A percentile compares a stretch with the other conserved stretches of the same genome.
phyloP scores from a whole-genome alignment of 2,113 vertebrate genomes.

The Pachycephala philippinensis region DNA sequence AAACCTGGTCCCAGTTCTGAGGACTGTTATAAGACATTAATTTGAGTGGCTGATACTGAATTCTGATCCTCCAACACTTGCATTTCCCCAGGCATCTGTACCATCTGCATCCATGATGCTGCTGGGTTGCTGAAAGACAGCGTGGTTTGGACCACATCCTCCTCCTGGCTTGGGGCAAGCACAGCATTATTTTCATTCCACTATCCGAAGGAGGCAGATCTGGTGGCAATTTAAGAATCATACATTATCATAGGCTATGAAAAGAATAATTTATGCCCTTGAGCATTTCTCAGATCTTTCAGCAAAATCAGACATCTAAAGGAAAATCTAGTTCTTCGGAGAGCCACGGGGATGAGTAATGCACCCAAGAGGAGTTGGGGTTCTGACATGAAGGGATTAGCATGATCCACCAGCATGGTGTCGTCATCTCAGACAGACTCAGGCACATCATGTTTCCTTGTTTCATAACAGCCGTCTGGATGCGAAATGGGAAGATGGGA shows the following conservation, averaged over 20 bases:
- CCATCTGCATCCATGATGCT: not conserved
- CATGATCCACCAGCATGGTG: not conserved
- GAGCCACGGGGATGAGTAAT: slow-evolving; percentile 33
- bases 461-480: not conserved
- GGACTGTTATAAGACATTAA: not conserved
- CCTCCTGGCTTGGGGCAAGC: not conserved
- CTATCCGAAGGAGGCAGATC: slow-evolving; percentile 31
- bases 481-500: not conserved
- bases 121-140: not conserved
- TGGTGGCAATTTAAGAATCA: slow-evolving; percentile 45
- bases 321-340: slow-evolving; percentile 55
- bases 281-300: slow-evolving; percentile 57
- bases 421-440: not conserved
- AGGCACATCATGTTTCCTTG: not conserved
- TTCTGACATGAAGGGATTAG: not conserved
- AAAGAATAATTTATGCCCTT: slow-evolving; percentile 66
- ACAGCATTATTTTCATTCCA: not conserved
- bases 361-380: not conserved
- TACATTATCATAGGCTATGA: slow-evolving; percentile 58
- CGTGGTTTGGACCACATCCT: not conserved
- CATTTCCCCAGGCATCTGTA: not conserved
- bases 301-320: slow-evolving; percentile 57
- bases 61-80: not conserved
- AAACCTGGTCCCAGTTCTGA: not conserved
- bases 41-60: not conserved